Evolutionary conservation across 2,113 vertebrate species (phyloP), one percentile per base, ranked within the genome.

Genomic region (Dunckerocampus dactyliophorus): DNA sequence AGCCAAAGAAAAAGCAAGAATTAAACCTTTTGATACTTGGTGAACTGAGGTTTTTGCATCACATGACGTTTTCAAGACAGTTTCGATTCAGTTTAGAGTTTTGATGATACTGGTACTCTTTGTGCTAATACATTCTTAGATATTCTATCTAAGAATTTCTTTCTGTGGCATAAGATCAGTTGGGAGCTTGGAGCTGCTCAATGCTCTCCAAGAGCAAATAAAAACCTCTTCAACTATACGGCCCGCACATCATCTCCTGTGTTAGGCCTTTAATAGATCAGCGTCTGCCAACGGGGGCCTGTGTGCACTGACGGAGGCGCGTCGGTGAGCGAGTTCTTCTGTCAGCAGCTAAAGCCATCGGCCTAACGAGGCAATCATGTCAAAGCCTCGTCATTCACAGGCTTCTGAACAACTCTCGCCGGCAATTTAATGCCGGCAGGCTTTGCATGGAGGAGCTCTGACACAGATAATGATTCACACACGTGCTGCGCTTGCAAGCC

Each of bases 391-490:
- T 77, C 75, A 83, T 56, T 82, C 69, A 69, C 54, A 63, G 59
- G 65, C 48, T 76, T 59, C 63, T 4, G 60, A 71, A 48, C 39
- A 57, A 37, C 58, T 74, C 12, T 10, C 15, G 15, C 8, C 74
- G 78, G 81, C 77, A 64, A 73, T 86, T 79, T 81, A 55, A 19
- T 14, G 19, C 34, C 54, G 72, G 70, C 80, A 81, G 69, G 75
- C 71, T 55, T 65, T 63, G 77, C 72, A 79, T 74, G 77, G 81
- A 67, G 14, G 67, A 71, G 56, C 69, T 81, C 70, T 83, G 79
- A 82, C 83, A 87, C 75, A 78, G 58, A 85, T 82, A 83, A 82
- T 88, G 86, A 86, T 77, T 88, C 86, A 83, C 82, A 85, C 84
- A 84, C 82, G 75, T 83, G 86, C 82, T 83, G 76, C n/a, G 60